Evolutionary conservation across 2,888 invertebrate genomes (phyloP), one percentile per base, ranked within the genome.

Genomic region (Aproaerema taeniolella): DNA sequence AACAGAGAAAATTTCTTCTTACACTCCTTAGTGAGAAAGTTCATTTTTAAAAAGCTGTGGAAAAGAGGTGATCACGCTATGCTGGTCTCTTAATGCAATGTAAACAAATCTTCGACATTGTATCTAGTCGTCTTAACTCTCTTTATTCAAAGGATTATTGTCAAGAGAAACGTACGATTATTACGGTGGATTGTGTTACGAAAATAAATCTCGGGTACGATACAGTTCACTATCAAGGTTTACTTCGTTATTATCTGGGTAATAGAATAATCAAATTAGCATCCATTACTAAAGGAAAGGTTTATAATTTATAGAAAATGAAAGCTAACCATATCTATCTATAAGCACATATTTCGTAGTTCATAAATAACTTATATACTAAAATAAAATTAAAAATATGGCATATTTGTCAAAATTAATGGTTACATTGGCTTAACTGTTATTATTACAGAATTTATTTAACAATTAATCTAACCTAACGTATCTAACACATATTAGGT

Each of bases 81-180:
- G 69, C 65, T 66, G 56, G 66, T 65, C 73, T 72, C 69, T 77
- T 77, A 77, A 63, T 63, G 59, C 65, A 69, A 67, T 71, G 69
- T 73, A 75, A 80, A 82, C 83, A 81, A 82, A 81, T 83, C 82
- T 82, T 76, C 73, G 70, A 80, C 83, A 82, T 80, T 78, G 80
- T 82, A 81, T 81, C 80, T 73, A 65, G 74, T 73, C 67, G 73
- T 74, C 68, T 76, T 81, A 80, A 81, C 79, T 80, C 75, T 78
- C 74, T 77, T 77, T 82, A 82, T 81, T 81, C 77, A 80, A 81
- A 81, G 80, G 75, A 81, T 81, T 79, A 72, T 81, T 81, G 82
- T 82, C 82, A 81, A 80, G 80, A 75, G 77, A 78, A 78, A 83
- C 72, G 73, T 83, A 83, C 79, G 81, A 82, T 83, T 83, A 83